Conservation (phyloP, 2,888 invertebrate genomes). For the Lasioglossum figueresi region DNA sequence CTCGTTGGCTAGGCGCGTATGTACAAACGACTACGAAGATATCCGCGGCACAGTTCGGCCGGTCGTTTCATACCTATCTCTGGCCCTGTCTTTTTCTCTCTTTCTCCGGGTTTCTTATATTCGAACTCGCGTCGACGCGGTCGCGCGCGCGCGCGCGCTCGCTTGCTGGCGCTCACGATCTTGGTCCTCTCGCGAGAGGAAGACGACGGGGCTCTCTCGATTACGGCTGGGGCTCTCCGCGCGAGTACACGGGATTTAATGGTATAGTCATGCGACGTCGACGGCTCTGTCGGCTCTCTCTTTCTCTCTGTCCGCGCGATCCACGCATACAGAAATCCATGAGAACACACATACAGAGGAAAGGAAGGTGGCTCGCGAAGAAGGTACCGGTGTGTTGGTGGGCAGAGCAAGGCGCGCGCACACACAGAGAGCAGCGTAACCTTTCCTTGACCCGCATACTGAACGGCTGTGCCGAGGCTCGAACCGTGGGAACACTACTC, state of each 20-base stretch:
- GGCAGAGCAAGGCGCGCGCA: conserved; percentile 73
- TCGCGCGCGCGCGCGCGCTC: background rate
- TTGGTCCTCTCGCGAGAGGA: conserved; percentile 22
- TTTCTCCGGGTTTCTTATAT: background rate
- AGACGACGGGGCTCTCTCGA: conserved; percentile 45
- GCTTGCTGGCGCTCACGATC: background rate
- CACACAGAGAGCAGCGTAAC: conserved; percentile 84
- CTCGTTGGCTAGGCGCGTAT: conserved; percentile 22
- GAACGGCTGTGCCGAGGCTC: conserved; percentile 87
- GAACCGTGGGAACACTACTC: conserved; percentile 86
- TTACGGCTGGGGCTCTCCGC: conserved; percentile 13
- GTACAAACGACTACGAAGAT: conserved; percentile 48
- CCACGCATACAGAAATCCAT: background rate
- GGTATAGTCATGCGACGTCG: conserved; percentile 78
- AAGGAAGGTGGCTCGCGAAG: conserved; percentile 12
- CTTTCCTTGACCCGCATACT: conserved; percentile 88
- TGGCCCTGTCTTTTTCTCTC: background rate
- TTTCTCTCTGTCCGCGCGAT: conserved; percentile 25
- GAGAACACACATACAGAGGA: background rate
- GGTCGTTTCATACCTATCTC: conserved; percentile 27
- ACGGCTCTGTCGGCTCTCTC: conserved; percentile 50
- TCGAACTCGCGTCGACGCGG: background rate
- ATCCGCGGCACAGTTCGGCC: conserved; percentile 61
- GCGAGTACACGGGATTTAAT: conserved; percentile 76
- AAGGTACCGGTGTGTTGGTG: conserved; percentile 71